These are phyloP conservation scores for Cephalopachus bancanus DNA, from an alignment of 2,797 vertebrate species.

Conservation along the genomic window DNA sequence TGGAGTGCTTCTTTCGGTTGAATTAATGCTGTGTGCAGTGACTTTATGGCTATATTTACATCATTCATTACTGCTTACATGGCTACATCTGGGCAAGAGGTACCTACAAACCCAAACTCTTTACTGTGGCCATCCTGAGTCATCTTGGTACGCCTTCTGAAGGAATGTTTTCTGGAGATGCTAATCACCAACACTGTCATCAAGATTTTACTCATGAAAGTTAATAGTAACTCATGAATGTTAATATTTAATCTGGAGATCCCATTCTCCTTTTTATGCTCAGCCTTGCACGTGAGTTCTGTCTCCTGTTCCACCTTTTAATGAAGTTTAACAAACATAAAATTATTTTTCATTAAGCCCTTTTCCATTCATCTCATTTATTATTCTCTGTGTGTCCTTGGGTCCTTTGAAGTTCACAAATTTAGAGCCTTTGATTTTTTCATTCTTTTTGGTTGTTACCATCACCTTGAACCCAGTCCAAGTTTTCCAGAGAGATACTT, in stretches of 20 bases:
- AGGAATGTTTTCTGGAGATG: slow-evolving; percentile 93
- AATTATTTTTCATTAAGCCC: slow-evolving; percentile 94
- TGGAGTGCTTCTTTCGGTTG: slow-evolving; percentile 95
- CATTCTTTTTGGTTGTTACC: slow-evolving; percentile 93
- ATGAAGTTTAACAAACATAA: slow-evolving; percentile 94
- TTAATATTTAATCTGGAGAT: slow-evolving; percentile 94
- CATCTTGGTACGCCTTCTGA: slow-evolving; percentile 94
- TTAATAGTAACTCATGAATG: slow-evolving; percentile 95
- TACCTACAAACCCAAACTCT: slow-evolving; percentile 94
- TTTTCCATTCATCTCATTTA: slow-evolving; percentile 95
- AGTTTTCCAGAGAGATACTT: slow-evolving; percentile 94
- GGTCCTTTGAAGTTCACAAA: slow-evolving; percentile 94
- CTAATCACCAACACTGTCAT: slow-evolving; percentile 94
- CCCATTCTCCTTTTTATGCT: slow-evolving; percentile 93
- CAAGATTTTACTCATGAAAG: slow-evolving; percentile 95
- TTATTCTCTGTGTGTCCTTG: slow-evolving; percentile 93
- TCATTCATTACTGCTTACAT: slow-evolving; percentile 96
- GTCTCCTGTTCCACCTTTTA: slow-evolving; percentile 95
- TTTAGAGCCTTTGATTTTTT: slow-evolving; percentile 95
- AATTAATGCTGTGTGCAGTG: slow-evolving; percentile 93
- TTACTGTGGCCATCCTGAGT: slow-evolving; percentile 95
- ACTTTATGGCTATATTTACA: slow-evolving; percentile 94
- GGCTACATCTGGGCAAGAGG: slow-evolving; percentile 95
- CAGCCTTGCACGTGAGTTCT: slow-evolving; percentile 94
- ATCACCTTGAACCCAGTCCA: slow-evolving; percentile 94